phyloP scores from a whole-genome alignment of 2,797 vertebrate genomes.

The Novumbra hubbsi region DNA sequence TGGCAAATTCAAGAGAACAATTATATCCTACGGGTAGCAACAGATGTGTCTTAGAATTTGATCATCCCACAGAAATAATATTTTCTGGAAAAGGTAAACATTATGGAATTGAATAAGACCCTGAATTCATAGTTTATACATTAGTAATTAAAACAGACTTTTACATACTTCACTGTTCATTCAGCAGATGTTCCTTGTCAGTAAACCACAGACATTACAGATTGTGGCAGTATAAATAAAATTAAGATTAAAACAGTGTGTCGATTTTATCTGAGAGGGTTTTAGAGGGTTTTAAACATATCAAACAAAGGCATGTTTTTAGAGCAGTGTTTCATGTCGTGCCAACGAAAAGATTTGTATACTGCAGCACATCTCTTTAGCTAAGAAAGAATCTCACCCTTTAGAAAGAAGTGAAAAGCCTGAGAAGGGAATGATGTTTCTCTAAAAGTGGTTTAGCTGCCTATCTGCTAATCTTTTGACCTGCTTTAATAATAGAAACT shows the following conservation, averaged over 20 bases:
- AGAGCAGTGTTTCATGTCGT: conserved; percentile 52
- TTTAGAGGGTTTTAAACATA: conserved; percentile 61
- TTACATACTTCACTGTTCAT: conserved; percentile 42
- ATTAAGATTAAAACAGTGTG: conserved; percentile 72
- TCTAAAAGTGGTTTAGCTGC: neutral
- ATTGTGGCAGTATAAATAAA: conserved; percentile 72
- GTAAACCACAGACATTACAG: conserved; percentile 60
- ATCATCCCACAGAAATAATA: neutral
- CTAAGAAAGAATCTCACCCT: conserved; percentile 24
- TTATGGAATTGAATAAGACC: neutral
- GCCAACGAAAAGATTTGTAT: conserved; percentile 37
- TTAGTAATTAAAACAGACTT: neutral
- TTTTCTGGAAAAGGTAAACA: neutral
- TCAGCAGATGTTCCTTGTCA: conserved; percentile 51
- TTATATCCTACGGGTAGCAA: neutral
- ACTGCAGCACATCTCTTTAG: conserved; percentile 46
- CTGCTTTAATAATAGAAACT: neutral
- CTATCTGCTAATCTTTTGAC: neutral
- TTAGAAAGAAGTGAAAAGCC: conserved; percentile 9
- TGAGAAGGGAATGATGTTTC: neutral
- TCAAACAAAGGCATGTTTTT: conserved; percentile 65
- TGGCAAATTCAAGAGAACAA: neutral
- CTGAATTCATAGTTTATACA: neutral
- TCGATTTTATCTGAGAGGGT: conserved; percentile 66
- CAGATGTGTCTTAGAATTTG: neutral